These are phyloP conservation scores for Leptopilina clavipes DNA, from an alignment of 1,140 invertebrate species.

Conservation along the genomic window DNA sequence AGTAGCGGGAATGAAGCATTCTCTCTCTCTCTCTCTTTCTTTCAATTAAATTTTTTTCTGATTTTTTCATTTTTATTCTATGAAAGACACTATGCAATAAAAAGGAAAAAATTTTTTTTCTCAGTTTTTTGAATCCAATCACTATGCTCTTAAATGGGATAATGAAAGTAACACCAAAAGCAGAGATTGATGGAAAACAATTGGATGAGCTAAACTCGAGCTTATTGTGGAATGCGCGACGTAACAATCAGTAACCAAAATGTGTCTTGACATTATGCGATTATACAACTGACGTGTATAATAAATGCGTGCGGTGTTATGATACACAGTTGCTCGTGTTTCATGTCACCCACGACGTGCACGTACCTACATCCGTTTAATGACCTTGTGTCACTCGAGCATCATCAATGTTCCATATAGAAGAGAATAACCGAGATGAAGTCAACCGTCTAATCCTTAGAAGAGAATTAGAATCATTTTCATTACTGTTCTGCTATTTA, in stretches of 20 bases:
- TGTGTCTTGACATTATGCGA: conserved; percentile 18
- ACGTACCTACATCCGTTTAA: conserved; percentile 34
- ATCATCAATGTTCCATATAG: conserved; percentile 17
- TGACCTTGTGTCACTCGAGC: conserved; percentile 28
- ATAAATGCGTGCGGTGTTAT: conserved; percentile 24
- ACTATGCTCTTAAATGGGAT: neutral
- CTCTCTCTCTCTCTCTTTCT: too few relatives aligned
- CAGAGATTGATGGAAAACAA: neutral
- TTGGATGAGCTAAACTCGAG: neutral
- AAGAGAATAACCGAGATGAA: conserved; percentile 14
- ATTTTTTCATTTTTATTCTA: too few relatives aligned
- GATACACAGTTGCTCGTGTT: conserved; percentile 28
- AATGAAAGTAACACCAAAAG: neutral
- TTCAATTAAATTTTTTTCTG: too few relatives aligned
- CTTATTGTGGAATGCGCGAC: conserved; percentile 4
- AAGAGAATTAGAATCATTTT: neutral
- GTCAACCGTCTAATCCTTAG: neutral
- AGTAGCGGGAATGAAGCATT: too few relatives aligned
- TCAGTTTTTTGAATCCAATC: neutral
- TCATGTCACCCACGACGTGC: conserved; percentile 21
- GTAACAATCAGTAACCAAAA: conserved; percentile 25
- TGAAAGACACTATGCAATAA: too few relatives aligned
- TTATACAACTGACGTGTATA: conserved; percentile 30
- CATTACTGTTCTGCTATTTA: too few relatives aligned
- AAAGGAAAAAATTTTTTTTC: too few relatives aligned